Evolutionary conservation across 2,797 vertebrate genomes (phyloP).

Genomic region (Pterois miles): DNA sequence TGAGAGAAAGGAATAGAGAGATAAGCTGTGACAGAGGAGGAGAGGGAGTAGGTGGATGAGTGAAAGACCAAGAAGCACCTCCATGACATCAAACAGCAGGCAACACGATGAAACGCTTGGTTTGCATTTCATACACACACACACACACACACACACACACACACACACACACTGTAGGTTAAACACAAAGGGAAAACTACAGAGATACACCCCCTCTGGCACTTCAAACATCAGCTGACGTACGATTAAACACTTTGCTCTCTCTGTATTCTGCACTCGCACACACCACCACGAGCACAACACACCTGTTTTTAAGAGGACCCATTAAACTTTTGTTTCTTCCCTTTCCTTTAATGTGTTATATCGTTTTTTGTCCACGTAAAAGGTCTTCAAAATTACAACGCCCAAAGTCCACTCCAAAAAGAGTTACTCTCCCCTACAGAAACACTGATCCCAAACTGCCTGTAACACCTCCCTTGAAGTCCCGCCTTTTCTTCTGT

Average conservation of each 20-base stretch:
- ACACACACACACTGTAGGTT: background rate
- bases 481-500: no score
- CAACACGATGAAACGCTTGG: slow-evolving; percentile 49
- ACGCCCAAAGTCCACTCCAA: no score
- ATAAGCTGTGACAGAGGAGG: slow-evolving; percentile 23
- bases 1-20: slow-evolving; percentile 14
- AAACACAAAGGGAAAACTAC: slow-evolving; percentile 10
- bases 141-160: background rate
- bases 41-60: slow-evolving; percentile 32
- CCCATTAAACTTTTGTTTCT: no score
- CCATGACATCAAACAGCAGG: slow-evolving; percentile 54
- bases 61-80: slow-evolving; percentile 27
- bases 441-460: no score
- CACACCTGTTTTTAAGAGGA: no score
- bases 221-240: slow-evolving; percentile 37
- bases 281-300: background rate
- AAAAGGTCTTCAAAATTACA: no score
- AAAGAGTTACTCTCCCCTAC: no score
- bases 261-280: slow-evolving; percentile 19
- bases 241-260: slow-evolving; percentile 35
- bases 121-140: slow-evolving; percentile 5
- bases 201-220: background rate
- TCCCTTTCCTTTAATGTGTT: no score
- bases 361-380: no score
- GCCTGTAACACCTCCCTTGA: no score